These are phyloP conservation scores for Micrastur ruficollis DNA, from an alignment of 2,797 vertebrate species.

Conservation along the genomic window DNA sequence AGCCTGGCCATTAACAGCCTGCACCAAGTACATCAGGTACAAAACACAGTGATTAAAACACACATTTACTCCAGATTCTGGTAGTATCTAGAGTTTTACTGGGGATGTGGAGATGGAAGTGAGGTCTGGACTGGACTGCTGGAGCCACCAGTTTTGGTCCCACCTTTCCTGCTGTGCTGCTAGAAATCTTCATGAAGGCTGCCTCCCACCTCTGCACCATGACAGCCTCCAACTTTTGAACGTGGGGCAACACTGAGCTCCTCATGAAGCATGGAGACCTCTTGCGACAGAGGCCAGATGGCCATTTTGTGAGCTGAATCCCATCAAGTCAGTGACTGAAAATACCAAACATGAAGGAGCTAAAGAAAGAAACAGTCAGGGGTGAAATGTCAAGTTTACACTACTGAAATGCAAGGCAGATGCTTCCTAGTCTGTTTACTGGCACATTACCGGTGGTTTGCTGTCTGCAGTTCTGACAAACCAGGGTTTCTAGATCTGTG, in stretches of 20 bases:
- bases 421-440: not conserved
- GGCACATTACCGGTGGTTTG: rapidly evolving
- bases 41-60: not conserved
- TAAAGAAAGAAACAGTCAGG: not conserved
- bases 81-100: not conserved
- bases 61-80: not conserved
- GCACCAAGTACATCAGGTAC: not conserved
- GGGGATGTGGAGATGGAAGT: not conserved
- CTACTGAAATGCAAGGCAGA: not conserved
- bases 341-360: not conserved
- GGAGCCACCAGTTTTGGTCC: not conserved
- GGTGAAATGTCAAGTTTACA: not conserved
- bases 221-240: not conserved
- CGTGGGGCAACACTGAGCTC: not conserved
- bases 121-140: not conserved
- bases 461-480: not conserved
- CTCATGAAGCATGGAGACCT: not conserved
- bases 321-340: not conserved
- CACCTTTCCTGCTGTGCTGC: not conserved
- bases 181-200: not conserved
- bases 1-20: not conserved
- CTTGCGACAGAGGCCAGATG: rapidly evolving
- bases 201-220: not conserved
- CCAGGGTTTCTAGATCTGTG: not conserved
- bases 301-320: not conserved